Conservation (phyloP, 2,888 invertebrate species). For the Emesis furor region DNA sequence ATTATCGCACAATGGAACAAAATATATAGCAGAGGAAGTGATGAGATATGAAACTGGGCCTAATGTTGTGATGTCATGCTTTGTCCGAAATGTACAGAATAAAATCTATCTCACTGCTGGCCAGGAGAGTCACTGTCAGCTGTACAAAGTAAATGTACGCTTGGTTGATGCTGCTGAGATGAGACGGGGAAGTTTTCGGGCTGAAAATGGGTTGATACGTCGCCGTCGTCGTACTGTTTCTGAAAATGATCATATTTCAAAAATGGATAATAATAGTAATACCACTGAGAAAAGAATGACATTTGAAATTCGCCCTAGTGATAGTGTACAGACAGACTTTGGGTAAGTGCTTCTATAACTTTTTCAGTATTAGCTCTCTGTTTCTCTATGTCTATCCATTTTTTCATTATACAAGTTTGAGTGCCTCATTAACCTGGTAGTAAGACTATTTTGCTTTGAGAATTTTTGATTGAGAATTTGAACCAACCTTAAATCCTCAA, state of each 20-base stretch:
- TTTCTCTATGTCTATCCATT: no score
- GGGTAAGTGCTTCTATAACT: slow-evolving; percentile 85
- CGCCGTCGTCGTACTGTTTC: slow-evolving; percentile 90
- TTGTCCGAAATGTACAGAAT: slow-evolving; percentile 94
- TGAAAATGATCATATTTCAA: slow-evolving; percentile 90
- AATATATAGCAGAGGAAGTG: slow-evolving; percentile 97
- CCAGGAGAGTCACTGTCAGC: slow-evolving; percentile 97
- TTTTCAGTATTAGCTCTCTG: no score
- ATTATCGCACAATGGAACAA: slow-evolving; percentile 96
- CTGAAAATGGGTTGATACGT: slow-evolving; percentile 88
- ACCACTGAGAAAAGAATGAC: slow-evolving; percentile 93
- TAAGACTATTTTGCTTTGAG: no score
- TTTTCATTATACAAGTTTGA: no score
- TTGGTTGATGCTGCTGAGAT: slow-evolving; percentile 92
- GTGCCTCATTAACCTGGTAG: no score
- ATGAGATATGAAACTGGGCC: slow-evolving; percentile 97
- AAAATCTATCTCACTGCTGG: slow-evolving; percentile 97
- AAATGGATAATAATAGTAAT: slow-evolving; percentile 86
- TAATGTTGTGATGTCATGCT: slow-evolving; percentile 98
- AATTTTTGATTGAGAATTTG: no score
- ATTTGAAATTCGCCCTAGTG: slow-evolving; percentile 95
- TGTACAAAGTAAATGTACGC: slow-evolving; percentile 95
- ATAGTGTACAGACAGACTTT: slow-evolving; percentile 97
- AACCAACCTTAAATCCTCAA: no score
- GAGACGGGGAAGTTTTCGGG: slow-evolving; percentile 91